Evolutionary conservation across 2,113 vertebrate species (phyloP), one percentile per base, ranked within the genome.

Genomic region (Scomber scombrus): DNA sequence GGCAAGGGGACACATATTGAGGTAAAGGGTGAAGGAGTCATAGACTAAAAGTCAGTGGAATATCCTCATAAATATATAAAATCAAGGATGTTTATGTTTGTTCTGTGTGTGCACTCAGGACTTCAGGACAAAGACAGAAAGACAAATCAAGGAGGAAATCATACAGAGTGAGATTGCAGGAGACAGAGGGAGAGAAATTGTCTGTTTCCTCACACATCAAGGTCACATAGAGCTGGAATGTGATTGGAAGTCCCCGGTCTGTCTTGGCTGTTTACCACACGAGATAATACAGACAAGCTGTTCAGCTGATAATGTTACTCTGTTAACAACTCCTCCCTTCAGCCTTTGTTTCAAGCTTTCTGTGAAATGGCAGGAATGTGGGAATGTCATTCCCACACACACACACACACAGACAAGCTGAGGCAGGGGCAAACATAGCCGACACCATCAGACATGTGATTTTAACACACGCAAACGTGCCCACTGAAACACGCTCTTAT

Each of bases 281-380:
- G 7, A 73, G 73, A 87, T 88, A 89, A 85, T 60, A 60, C 69
- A 63, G 76, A 82, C 84, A 67, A 81, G 64, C 74, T 81, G 80
- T 65, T 85, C 19, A 57, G 84, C 87, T 88, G 88, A 92, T 92
- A 91, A 85, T 89, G 87, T 89, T 90, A 65, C 85, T 50, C 31
- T 78, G 85, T 88, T 88, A 88, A 89, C 89, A 87, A 81, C 69
- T 91, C 75, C 80, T 67, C 81, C 80, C 81, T 85, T 82, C 73
- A 81, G 81, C 71, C 82, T 91, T 91, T 88, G 86, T 90, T 88
- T 92, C 89, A 88, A 84, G 78, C 76, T 86, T 58, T 71, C 61
- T 49, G 81, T 52, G 66, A 90, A 91, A 92, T 73, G 74, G 80
- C 86, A 90, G 71, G 87, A 93, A 93, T 89, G 89, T 81, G 70